These are phyloP conservation scores for Drosophila ezoana DNA, from an alignment of 2,888 invertebrate species.

Conservation along the genomic window DNA sequence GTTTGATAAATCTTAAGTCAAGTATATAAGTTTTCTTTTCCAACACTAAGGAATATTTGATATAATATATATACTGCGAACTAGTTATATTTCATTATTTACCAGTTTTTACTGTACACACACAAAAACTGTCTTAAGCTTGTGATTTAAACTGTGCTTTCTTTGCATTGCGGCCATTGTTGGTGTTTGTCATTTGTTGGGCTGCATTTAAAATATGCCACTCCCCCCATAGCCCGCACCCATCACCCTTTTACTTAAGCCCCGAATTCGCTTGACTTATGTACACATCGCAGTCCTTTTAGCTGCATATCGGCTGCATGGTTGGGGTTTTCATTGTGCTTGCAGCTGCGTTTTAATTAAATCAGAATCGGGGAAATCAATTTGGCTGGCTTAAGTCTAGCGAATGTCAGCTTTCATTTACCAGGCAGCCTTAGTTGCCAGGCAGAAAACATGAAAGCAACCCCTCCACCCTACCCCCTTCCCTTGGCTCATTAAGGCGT, in stretches of 20 bases:
- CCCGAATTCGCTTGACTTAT: slow-evolving; percentile 20
- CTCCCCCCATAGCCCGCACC: neutral
- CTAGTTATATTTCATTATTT: neutral
- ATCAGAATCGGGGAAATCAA: slow-evolving; percentile 63
- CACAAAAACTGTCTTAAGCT: neutral
- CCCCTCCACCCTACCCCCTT: slow-evolving; percentile 13
- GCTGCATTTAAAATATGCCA: slow-evolving; percentile 3
- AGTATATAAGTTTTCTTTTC: no score
- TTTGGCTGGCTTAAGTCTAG: slow-evolving; percentile 28
- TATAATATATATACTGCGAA: no score
- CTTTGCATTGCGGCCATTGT: neutral
- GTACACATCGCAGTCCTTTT: slow-evolving; percentile 9
- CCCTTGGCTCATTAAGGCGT: slow-evolving; percentile 67
- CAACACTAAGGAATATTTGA: no score
- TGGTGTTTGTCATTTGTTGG: slow-evolving; percentile 5
- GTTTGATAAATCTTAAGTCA: no score
- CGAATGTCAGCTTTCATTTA: slow-evolving; percentile 46
- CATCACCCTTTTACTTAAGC: neutral
- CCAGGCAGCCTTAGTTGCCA: slow-evolving; percentile 11
- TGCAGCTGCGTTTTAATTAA: slow-evolving; percentile 64
- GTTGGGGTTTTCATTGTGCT: slow-evolving; percentile 51
- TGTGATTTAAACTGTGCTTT: slow-evolving; percentile 13
- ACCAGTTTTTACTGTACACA: slow-evolving; percentile 15
- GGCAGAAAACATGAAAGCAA: slow-evolving; percentile 2
- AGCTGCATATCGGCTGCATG: slow-evolving; percentile 17